These are phyloP conservation scores for Lipophrys pholis DNA, from an alignment of 2,113 vertebrate species.

Conservation along the genomic window DNA sequence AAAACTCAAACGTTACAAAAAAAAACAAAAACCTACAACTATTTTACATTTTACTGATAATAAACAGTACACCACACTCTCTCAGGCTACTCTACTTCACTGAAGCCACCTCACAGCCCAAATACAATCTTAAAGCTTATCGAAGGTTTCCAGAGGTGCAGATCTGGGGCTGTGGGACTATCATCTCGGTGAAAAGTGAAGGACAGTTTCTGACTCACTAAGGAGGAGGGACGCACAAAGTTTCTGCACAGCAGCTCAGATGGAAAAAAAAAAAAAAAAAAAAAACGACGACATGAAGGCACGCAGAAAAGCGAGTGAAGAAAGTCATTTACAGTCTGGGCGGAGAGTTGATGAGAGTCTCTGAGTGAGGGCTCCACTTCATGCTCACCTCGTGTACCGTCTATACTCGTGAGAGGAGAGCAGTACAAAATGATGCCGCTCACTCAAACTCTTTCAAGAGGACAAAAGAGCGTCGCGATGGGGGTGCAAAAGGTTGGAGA, in stretches of 20 bases:
- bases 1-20: conserved; percentile 56
- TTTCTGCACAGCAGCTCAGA: conserved; percentile 53
- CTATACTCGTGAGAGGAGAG: conserved; percentile 7
- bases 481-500: conserved; percentile 13
- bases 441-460: conserved; percentile 16
- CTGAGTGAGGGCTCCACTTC: not conserved
- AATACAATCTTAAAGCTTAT: conserved; percentile 78
- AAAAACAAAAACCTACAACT: conserved; percentile 43
- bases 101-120: conserved; percentile 30
- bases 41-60: conserved; percentile 59
- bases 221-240: not conserved
- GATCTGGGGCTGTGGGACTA: conserved; percentile 37
- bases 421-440: not conserved
- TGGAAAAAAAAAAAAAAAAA: not conserved
- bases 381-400: conserved; percentile 10
- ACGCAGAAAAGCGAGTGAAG: conserved; percentile 37
- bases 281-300: conserved; percentile 60
- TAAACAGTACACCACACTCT: conserved; percentile 36
- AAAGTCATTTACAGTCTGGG: conserved; percentile 2
- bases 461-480: conserved; percentile 17
- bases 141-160: conserved; percentile 57
- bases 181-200: conserved; percentile 25
- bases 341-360: not conserved
- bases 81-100: conserved; percentile 20
- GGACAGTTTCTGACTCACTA: conserved; percentile 39